Percentiles rank a stretch among this genome's conserved stretches.
Conservation (phyloP, 1,140 invertebrate genomes). For the Drosophila prosaltans region DNA sequence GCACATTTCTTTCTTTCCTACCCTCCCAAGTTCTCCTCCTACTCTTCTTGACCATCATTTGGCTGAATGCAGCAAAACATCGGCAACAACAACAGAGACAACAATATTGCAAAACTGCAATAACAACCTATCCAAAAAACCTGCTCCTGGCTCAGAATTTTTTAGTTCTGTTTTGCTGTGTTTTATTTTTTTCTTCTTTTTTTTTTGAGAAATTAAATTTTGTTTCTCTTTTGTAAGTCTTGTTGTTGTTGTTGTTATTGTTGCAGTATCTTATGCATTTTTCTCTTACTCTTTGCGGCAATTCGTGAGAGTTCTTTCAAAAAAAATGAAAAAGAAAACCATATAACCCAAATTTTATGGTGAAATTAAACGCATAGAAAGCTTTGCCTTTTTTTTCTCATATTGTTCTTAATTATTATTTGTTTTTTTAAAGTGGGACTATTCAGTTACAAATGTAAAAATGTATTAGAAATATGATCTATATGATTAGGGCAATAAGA, state of each 20-base stretch:
- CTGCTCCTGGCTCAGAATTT: constrained; percentile 11
- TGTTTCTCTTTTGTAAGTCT: constrained; percentile 12
- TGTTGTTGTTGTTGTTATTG: constrained; percentile 1
- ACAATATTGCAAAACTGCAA: constrained; percentile 11
- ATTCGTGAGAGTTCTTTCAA: constrained; percentile 38
- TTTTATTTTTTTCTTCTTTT: background rate
- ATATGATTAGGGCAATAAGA: no score
- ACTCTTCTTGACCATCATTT: background rate
- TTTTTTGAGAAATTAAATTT: constrained; percentile 10
- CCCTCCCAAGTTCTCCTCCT: background rate
- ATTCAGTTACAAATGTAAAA: no score
- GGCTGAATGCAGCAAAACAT: background rate
- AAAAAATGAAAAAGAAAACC: background rate
- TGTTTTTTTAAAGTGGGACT: background rate
- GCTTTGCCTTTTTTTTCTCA: background rate
- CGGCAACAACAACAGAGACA: background rate
- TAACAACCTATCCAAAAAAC: constrained; percentile 15
- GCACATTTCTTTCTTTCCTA: background rate
- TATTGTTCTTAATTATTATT: background rate
- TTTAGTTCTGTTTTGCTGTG: background rate
- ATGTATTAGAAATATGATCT: background rate
- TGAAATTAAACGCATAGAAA: constrained; percentile 13
- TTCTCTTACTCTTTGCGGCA: background rate
- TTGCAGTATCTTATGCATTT: constrained; percentile 1
- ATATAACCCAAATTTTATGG: constrained; percentile 13